Conservation (phyloP, 2,888 invertebrate species). For the Tetanocera ferruginea region DNA sequence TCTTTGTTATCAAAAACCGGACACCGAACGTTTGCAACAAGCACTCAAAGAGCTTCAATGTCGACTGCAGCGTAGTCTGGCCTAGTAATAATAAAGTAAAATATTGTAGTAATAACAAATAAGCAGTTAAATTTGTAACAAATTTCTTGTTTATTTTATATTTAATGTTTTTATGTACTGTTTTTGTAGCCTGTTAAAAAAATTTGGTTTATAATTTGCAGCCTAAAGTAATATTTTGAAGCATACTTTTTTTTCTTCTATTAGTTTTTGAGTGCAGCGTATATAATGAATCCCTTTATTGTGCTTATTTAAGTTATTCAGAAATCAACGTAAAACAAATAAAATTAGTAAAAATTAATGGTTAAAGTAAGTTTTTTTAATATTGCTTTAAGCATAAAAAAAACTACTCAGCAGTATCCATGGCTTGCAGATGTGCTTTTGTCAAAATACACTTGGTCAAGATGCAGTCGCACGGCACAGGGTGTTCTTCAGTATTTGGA, state of each 20-base stretch:
- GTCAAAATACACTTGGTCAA: constrained; percentile 84
- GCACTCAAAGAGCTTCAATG: constrained; percentile 70
- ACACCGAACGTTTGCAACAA: constrained; percentile 75
- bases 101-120: constrained; percentile 42
- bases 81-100: constrained; percentile 36
- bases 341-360: constrained; percentile 13
- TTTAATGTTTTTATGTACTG: constrained; percentile 13
- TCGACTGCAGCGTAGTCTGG: constrained; percentile 61
- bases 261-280: constrained; percentile 1
- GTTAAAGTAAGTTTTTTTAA: background rate
- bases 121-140: constrained; percentile 30
- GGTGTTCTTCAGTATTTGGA: constrained; percentile 79
- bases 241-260: background rate
- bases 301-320: constrained; percentile 4
- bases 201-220: constrained; percentile 6
- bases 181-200: constrained; percentile 11
- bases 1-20: constrained; percentile 82
- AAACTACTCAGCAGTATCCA: constrained; percentile 51
- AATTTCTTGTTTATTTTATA: constrained; percentile 19
- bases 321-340: constrained; percentile 6
- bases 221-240: background rate
- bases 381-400: background rate
- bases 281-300: background rate
- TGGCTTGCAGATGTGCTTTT: constrained; percentile 68
- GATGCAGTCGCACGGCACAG: constrained; percentile 82